phyloP scores from a whole-genome alignment of 1,140 invertebrate genomes.

The Macrobrachium rosenbergii region DNA sequence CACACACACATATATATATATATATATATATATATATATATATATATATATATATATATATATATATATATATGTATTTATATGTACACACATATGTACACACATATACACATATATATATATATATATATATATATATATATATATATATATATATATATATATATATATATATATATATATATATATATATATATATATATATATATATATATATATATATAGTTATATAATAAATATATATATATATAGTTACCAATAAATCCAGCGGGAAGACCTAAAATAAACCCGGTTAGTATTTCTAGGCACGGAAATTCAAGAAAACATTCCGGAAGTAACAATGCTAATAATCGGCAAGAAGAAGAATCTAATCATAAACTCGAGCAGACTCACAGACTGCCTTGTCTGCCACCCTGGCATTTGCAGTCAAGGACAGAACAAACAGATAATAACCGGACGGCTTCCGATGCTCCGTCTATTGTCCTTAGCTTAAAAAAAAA shows the following conservation, averaged over 20 bases:
- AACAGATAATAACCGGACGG: too few species aligned
- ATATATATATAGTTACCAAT: neutral
- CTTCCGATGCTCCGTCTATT: too few species aligned
- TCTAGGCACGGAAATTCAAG: too few species aligned
- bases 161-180: neutral
- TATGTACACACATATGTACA: neutral
- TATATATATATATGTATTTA: neutral
- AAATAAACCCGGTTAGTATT: too few species aligned
- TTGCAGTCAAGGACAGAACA: too few species aligned
- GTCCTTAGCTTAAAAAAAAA: too few species aligned
- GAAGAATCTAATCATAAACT: too few species aligned
- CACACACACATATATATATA: neutral
- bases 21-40: neutral
- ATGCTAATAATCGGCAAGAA: too few species aligned
- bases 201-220: neutral
- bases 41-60: neutral
- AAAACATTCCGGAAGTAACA: too few species aligned
- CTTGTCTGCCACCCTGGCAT: too few species aligned
- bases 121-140: neutral
- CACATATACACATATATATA: neutral
- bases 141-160: neutral
- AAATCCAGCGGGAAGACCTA: neutral
- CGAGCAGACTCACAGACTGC: too few species aligned
- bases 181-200: neutral
- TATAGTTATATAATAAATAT: conserved; percentile 2